Conservation (phyloP, 2,797 vertebrate genomes). For the Characodon lateralis region DNA sequence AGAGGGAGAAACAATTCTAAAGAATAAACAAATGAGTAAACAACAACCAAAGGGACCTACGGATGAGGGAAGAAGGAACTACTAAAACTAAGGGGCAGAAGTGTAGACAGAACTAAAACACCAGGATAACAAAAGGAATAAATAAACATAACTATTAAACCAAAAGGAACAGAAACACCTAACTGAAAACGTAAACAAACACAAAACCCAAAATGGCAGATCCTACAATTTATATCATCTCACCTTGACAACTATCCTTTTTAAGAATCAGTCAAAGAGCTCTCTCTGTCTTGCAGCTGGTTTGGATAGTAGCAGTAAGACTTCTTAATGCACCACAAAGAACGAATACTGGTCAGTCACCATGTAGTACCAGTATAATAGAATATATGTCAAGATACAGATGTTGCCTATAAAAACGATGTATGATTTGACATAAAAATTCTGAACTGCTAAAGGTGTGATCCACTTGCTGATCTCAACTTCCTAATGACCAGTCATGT, state of each 20-base stretch:
- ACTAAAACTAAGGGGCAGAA: too few relatives aligned
- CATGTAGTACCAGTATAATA: neutral
- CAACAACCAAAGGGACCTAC: too few relatives aligned
- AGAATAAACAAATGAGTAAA: too few relatives aligned
- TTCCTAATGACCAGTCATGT: neutral
- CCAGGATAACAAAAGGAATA: too few relatives aligned
- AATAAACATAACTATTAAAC: too few relatives aligned
- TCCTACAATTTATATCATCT: neutral
- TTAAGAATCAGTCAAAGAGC: slow-evolving; percentile 5
- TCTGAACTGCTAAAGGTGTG: neutral
- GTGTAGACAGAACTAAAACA: too few relatives aligned
- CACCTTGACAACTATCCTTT: neutral
- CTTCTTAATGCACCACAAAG: neutral
- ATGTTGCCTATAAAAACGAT: neutral
- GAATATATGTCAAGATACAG: neutral
- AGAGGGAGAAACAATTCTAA: too few relatives aligned
- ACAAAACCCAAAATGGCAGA: too few relatives aligned
- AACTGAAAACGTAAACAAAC: too few relatives aligned
- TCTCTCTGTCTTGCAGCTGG: neutral
- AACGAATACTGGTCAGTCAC: neutral
- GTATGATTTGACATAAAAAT: neutral
- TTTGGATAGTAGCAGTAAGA: neutral
- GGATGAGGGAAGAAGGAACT: too few relatives aligned
- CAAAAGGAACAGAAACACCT: too few relatives aligned
- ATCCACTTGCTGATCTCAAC: neutral